Evolutionary conservation across 2,888 invertebrate species (phyloP), one percentile per base, ranked within the genome.

Genomic region (Branchipolynoe longqiensis): DNA sequence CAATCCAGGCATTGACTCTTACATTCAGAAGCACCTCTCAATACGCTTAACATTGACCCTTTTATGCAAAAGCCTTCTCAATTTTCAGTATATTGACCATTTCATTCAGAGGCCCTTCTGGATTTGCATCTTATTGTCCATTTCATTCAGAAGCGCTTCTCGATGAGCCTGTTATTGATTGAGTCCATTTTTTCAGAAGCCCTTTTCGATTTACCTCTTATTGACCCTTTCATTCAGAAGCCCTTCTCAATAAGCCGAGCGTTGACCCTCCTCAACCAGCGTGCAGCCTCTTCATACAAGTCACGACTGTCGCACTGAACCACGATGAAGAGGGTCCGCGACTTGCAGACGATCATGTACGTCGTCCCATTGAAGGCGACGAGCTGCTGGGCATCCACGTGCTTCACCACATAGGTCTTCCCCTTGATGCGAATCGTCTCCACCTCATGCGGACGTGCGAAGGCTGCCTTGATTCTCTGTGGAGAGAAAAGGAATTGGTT

Each of bases 281-380:
- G 12, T 0, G 83, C 85, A 0, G 73, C 85, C 18, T 69, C 73
- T 1, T 73, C 59, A n/a, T 36, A n/a, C 33, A 69, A 54, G 4
- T 59, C 83, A 31, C 83, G 8, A 3, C 40, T 40, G 33, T 83
- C 83, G 36, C 85, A 83, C 28, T 62, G 64, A 0, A 85, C 85
- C 0, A 83, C 38, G 22, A 59, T 74, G 12, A 73, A 74, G 28
- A 83, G 56, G 28, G 73, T 41, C 38, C 56, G 54, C 8, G 85
- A 83, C 18, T 59, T 56, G 31, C 62, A 36, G 48, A 85, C 78
- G 83, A 85, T 85, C 41, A 85, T 59, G 83, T 85, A 85, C 22
- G 64, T 54, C 14, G 83, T 25, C 1, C 85, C 85, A 40, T 85
- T 85, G 56, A 83, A 85, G 36, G 83, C 85, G 3, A 85, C 54